Conservation (phyloP, 2,113 vertebrate species). For the Taurulus bubalis region DNA sequence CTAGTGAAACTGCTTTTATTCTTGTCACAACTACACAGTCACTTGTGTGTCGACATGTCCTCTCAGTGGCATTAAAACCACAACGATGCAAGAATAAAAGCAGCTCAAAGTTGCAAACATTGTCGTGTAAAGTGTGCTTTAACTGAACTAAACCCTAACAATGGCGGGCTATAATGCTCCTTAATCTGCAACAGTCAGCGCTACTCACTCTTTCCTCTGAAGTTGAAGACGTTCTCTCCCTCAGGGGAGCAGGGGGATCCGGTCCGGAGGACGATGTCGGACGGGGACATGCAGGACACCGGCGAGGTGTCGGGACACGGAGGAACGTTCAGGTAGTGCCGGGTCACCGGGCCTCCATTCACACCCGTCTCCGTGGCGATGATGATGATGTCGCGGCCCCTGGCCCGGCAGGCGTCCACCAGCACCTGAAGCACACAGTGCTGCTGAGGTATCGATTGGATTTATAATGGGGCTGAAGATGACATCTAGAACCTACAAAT, state of each 20-base stretch:
- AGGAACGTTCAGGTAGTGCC: conserved; percentile 73
- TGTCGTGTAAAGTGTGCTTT: too few relatives aligned
- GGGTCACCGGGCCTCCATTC: conserved; percentile 62
- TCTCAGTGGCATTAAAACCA: too few relatives aligned
- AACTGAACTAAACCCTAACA: too few relatives aligned
- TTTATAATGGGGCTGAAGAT: too few relatives aligned
- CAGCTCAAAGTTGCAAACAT: too few relatives aligned
- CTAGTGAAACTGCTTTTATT: too few relatives aligned
- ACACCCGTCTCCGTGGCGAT: conserved; percentile 73
- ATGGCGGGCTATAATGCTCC: too few relatives aligned
- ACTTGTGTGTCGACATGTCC: too few relatives aligned
- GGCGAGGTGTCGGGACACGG: conserved; percentile 74
- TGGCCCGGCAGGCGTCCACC: conserved; percentile 75
- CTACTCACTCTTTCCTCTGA: conserved; percentile 56
- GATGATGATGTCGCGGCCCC: conserved; percentile 81
- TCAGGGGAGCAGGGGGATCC: conserved; percentile 71
- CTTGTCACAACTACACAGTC: too few relatives aligned
- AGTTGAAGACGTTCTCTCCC: conserved; percentile 78
- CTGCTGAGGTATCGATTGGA: not conserved
- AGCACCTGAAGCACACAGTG: conserved; percentile 59
- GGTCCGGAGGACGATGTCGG: conserved; percentile 81
- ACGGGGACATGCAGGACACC: conserved; percentile 81
- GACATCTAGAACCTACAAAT: too few relatives aligned
- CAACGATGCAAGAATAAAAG: too few relatives aligned
- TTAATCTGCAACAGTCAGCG: too few relatives aligned